Conservation (phyloP, 2,797 vertebrate species). For the Anas flavirostris region DNA sequence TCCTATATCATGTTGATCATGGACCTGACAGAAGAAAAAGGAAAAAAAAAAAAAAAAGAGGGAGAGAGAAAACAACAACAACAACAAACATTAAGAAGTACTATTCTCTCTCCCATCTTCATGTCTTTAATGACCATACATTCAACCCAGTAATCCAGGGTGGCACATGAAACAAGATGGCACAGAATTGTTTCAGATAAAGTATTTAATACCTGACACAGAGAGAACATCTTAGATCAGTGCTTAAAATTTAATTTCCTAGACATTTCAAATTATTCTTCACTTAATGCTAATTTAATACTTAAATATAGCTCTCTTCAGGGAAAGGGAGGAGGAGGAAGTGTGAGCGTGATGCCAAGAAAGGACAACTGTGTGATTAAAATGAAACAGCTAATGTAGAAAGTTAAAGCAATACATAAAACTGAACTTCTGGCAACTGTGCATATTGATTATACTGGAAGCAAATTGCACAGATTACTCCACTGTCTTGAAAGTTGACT, state of each 20-base stretch:
- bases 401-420: background rate
- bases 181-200: background rate
- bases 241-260: constrained; percentile 39
- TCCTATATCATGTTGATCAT: background rate
- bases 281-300: constrained; percentile 36
- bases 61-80: too few relatives aligned
- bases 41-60: background rate
- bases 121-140: background rate
- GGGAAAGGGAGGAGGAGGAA: background rate
- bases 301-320: background rate
- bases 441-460: background rate
- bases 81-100: background rate
- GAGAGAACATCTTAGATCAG: background rate
- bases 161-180: background rate
- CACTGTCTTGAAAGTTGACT: background rate
- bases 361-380: background rate
- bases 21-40: background rate
- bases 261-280: constrained; percentile 37
- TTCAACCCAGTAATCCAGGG: background rate
- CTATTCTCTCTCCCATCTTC: background rate
- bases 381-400: background rate
- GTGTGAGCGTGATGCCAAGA: background rate
- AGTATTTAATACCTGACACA: background rate
- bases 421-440: background rate
- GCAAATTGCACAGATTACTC: background rate